Percentiles rank a stretch among this genome's conserved stretches.
Evolutionary conservation across 2,113 vertebrate species (phyloP).

Genomic region (Passer montanus): DNA sequence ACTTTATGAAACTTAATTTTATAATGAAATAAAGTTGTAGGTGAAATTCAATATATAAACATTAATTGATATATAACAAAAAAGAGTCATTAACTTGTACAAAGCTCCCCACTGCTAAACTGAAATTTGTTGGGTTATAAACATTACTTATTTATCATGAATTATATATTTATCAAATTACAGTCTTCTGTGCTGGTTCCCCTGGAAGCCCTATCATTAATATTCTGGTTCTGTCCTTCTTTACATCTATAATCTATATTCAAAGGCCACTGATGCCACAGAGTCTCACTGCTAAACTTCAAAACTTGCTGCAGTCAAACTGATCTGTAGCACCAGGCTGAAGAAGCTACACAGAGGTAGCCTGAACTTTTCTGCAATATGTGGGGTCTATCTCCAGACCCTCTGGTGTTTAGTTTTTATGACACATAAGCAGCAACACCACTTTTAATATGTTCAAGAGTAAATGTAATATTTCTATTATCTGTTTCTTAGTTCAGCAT

Average conservation of each 20-base stretch:
- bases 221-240: neutral
- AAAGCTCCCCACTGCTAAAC: neutral
- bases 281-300: neutral
- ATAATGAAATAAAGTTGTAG: neutral
- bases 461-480: too few relatives aligned
- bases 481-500: neutral
- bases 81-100: neutral
- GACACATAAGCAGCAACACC: neutral
- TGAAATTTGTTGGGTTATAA: neutral
- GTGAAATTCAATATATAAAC: neutral
- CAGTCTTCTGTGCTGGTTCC: neutral
- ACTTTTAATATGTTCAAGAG: neutral
- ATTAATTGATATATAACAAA: neutral
- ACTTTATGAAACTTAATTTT: neutral
- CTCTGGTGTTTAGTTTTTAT: neutral
- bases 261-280: neutral
- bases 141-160: neutral
- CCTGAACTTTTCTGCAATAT: neutral
- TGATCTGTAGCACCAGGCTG: neutral
- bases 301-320: neutral
- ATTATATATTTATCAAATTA: neutral
- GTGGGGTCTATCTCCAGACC: neutral
- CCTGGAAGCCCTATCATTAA: neutral
- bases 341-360: neutral
- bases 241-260: neutral